Conservation (phyloP, 2,797 vertebrate genomes). For the Syngnathus acus region DNA sequence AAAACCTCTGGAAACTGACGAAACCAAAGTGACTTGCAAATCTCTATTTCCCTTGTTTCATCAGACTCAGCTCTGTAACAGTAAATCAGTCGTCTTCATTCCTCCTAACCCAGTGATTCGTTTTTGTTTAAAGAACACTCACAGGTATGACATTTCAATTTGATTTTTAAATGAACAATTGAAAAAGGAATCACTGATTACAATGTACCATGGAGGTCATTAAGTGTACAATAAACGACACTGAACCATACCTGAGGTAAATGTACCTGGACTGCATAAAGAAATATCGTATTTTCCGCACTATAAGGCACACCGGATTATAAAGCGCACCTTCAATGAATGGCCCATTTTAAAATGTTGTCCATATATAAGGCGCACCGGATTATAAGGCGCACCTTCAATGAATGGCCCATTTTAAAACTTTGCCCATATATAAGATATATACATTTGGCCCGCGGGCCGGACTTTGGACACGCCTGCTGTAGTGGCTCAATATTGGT, state of each 20-base stretch:
- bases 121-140: not conserved
- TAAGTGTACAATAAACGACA: not conserved
- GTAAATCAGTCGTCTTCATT: slow-evolving; percentile 32
- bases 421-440: no score
- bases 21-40: slow-evolving; percentile 43
- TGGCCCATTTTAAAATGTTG: no score
- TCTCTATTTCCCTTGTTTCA: slow-evolving; percentile 29
- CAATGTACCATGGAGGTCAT: not conserved
- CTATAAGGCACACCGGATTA: no score
- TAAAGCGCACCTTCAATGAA: no score
- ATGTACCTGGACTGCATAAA: not conserved
- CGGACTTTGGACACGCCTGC: no score
- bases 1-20: slow-evolving; percentile 53
- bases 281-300: not conserved
- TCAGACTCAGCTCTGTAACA: slow-evolving; percentile 26
- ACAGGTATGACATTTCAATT: not conserved
- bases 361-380: no score
- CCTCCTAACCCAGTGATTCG: slow-evolving; percentile 14
- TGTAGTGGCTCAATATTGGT: no score
- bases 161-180: slow-evolving; percentile 2
- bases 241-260: not conserved
- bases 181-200: not conserved
- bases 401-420: no score
- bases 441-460: no score
- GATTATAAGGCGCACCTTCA: no score